Conservation (phyloP, 2,113 vertebrate genomes). For the Isichthys henryi region DNA sequence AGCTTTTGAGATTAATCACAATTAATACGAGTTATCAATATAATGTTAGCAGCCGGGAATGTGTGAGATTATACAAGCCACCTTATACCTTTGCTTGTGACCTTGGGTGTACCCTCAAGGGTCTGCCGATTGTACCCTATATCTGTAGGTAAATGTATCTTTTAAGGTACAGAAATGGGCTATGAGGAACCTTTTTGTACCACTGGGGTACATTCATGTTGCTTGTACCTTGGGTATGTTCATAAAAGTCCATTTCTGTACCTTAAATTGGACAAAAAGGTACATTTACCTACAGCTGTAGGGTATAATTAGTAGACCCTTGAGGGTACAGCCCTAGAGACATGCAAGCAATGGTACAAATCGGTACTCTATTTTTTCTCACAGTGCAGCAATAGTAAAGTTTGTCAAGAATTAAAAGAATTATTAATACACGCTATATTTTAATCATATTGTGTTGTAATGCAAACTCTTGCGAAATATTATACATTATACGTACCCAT, state of each 20-base stretch:
- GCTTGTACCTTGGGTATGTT: not conserved
- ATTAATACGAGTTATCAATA: not conserved
- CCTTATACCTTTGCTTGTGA: not conserved
- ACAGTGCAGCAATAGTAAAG: not conserved
- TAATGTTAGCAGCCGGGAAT: not conserved
- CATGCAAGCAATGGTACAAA: too few species aligned
- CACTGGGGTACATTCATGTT: not conserved
- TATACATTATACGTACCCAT: not conserved
- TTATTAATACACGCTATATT: not conserved
- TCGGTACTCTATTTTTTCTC: too few species aligned
- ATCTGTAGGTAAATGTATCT: not conserved
- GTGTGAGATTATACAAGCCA: not conserved
- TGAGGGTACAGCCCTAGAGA: too few species aligned
- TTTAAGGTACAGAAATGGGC: not conserved
- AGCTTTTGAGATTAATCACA: not conserved
- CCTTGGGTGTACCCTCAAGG: not conserved
- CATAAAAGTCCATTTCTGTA: too few species aligned
- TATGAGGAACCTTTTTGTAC: not conserved
- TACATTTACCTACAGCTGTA: too few species aligned
- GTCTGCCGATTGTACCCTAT: not conserved
- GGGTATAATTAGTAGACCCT: too few species aligned
- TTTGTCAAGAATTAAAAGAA: not conserved
- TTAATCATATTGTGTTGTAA: not conserved
- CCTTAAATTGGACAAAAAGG: too few species aligned
- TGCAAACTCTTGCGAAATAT: not conserved